Conservation (phyloP, 2,113 vertebrate species). For the Scatophagus argus region DNA sequence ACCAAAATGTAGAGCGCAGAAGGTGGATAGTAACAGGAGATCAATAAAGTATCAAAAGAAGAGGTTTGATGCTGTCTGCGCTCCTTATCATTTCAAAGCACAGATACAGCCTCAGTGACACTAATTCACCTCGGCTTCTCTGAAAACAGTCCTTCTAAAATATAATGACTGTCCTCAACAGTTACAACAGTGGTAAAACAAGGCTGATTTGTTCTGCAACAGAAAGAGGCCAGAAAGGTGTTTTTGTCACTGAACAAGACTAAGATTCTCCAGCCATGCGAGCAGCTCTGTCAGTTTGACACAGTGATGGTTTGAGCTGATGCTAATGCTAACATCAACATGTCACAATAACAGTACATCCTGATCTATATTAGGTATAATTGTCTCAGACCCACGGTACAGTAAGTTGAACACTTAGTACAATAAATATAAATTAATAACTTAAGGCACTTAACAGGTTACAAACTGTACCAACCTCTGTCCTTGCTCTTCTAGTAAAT, state of each 20-base stretch:
- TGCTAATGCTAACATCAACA: background rate
- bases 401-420: too few relatives aligned
- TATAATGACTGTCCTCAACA: background rate
- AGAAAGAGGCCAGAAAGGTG: background rate
- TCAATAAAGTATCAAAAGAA: constrained; percentile 27
- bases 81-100: constrained; percentile 31
- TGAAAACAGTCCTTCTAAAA: background rate
- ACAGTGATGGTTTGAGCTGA: background rate
- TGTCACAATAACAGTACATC: background rate
- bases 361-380: background rate
- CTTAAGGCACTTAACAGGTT: too few relatives aligned
- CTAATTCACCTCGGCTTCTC: constrained; percentile 2
- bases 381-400: too few relatives aligned
- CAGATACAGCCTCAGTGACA: background rate
- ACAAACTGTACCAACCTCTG: too few relatives aligned
- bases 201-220: background rate
- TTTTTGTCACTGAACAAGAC: background rate
- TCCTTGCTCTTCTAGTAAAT: too few relatives aligned
- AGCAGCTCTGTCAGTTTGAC: background rate
- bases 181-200: background rate
- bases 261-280: background rate
- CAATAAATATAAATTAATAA: too few relatives aligned
- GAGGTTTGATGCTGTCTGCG: constrained; percentile 5
- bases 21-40: constrained; percentile 13
- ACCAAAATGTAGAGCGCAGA: constrained; percentile 1